phyloP scores from a whole-genome alignment of 2,797 vertebrate genomes.

The Sebastes cheni region DNA sequence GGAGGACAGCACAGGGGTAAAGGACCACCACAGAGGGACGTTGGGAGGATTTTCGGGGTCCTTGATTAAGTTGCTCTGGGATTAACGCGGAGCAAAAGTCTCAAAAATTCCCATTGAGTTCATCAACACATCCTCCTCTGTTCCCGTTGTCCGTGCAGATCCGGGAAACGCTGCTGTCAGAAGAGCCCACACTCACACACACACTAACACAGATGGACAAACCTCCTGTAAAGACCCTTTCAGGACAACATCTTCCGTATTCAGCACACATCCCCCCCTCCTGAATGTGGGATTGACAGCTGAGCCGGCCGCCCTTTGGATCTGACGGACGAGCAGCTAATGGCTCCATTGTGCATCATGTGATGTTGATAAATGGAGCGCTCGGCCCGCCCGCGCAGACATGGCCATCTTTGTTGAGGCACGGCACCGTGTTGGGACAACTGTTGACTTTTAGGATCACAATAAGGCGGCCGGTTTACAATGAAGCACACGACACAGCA shows the following conservation, averaged over 20 bases:
- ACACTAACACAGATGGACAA: slow-evolving; percentile 11
- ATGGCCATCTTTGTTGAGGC: slow-evolving; percentile 44
- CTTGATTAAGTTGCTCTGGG: slow-evolving; percentile 3
- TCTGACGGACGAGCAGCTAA: slow-evolving; percentile 65
- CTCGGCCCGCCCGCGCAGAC: slow-evolving; percentile 22
- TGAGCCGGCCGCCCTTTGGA: slow-evolving; percentile 31
- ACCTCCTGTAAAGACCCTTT: slow-evolving; percentile 46
- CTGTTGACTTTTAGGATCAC: slow-evolving; percentile 61
- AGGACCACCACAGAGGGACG: neutral
- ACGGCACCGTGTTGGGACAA: neutral
- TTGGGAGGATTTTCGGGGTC: neutral
- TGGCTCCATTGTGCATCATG: slow-evolving; percentile 65
- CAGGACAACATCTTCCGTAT: slow-evolving; percentile 66
- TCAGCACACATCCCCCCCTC: slow-evolving; percentile 62
- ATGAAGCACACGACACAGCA: slow-evolving; percentile 45
- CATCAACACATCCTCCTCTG: slow-evolving; percentile 10
- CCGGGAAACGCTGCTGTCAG: slow-evolving; percentile 13
- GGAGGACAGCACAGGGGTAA: neutral
- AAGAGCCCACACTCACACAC: slow-evolving; percentile 7
- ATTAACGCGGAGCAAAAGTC: slow-evolving; percentile 7
- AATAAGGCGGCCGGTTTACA: slow-evolving; percentile 7
- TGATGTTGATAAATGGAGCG: slow-evolving; percentile 77
- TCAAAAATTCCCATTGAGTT: neutral
- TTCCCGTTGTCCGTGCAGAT: neutral
- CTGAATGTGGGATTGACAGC: slow-evolving; percentile 69